Percentiles rank a stretch among this genome's conserved stretches.
phyloP scores from a whole-genome alignment of 1,140 invertebrate species.

The Zaprionus ghesquierei region DNA sequence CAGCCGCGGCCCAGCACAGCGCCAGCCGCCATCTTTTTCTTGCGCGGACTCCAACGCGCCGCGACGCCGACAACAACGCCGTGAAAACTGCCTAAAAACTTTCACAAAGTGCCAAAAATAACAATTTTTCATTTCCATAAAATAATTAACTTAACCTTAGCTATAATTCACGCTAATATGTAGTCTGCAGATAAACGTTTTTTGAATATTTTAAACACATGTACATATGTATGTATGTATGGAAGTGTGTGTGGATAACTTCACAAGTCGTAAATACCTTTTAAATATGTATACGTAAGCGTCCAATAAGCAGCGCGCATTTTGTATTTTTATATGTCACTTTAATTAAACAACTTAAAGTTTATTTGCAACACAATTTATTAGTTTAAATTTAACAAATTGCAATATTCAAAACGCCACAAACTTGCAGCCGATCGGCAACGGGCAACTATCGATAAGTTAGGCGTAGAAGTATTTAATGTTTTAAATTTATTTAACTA shows the following conservation, averaged over 20 bases:
- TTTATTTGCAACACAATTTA: not conserved
- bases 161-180: not conserved
- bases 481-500: too few species aligned
- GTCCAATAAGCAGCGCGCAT: not conserved
- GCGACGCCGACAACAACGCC: conserved; percentile 4
- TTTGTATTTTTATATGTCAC: not conserved
- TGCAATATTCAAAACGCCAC: not conserved
- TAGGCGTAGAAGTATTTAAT: not conserved
- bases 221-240: not conserved
- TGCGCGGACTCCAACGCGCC: conserved; percentile 1
- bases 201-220: too few species aligned
- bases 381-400: not conserved
- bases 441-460: not conserved
- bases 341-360: not conserved
- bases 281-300: not conserved
- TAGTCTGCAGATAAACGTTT: too few species aligned
- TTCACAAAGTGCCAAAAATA: conserved; percentile 50
- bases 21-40: conserved; percentile 49
- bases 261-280: not conserved
- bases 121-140: conserved; percentile 6
- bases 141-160: not conserved
- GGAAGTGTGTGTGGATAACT: not conserved
- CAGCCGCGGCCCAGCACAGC: conserved; percentile 49
- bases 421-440: not conserved
- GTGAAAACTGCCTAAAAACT: not conserved